Conservation (phyloP, 2,888 invertebrate species). For the Allygus modestus region DNA sequence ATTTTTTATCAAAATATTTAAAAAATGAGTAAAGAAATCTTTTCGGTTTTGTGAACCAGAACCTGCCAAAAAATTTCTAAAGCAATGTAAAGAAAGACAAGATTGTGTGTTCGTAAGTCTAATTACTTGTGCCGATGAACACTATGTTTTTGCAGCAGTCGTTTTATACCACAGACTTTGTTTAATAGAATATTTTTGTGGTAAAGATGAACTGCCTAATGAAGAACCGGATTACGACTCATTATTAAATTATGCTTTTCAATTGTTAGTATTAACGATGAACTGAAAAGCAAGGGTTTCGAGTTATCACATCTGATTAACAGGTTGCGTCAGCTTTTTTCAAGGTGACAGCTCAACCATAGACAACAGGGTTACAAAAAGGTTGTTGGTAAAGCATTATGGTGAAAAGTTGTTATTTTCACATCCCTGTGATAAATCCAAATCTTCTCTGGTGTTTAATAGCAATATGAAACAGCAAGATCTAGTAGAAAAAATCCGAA, state of each 20-base stretch:
- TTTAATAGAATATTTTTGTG: constrained; percentile 2
- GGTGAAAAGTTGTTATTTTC: constrained; percentile 20
- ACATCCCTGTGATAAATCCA: constrained; percentile 39
- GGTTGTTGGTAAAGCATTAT: constrained; percentile 1
- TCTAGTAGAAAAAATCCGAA: background rate
- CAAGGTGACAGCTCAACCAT: background rate
- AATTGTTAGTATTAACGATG: background rate
- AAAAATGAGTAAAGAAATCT: background rate
- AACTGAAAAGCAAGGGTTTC: background rate
- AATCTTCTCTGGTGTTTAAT: constrained; percentile 24
- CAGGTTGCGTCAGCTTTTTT: background rate
- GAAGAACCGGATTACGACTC: background rate
- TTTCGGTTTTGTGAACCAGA: constrained; percentile 15
- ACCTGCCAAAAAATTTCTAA: constrained; percentile 24
- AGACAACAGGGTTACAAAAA: constrained; percentile 34
- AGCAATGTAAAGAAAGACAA: constrained; percentile 24
- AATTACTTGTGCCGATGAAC: constrained; percentile 9
- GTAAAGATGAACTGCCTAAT: background rate
- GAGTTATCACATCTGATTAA: background rate
- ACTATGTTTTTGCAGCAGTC: constrained; percentile 26
- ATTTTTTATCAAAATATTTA: constrained; percentile 18
- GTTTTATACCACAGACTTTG: constrained; percentile 25
- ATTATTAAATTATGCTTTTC: background rate
- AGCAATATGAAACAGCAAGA: constrained; percentile 1
- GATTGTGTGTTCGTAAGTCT: constrained; percentile 22